Base-by-base conservation (phyloP, 37 sponge, comb jelly and placozoan genomes). In the Petrosia ficiformis region DNA sequence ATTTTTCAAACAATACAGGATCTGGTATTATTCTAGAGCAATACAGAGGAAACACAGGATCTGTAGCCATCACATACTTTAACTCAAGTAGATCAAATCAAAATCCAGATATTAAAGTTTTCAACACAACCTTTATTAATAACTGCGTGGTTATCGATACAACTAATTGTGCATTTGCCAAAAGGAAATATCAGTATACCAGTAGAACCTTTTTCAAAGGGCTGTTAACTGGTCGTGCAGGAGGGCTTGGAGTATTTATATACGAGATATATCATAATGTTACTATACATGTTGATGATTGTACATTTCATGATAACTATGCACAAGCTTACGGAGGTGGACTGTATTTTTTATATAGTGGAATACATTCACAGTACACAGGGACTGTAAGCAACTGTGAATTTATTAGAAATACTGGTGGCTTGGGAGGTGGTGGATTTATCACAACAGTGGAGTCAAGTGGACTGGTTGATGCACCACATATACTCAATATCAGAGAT, bases 191-290 rank as follows among this genome's bases (percentile, higher is more conserved):
- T 28, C 65, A 63, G 40, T 70, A 70, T 0, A 59, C 79, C n/a
- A 74, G 76, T 40, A 29, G 52, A 14, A 75, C 83, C 1, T 77
- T 82, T 39, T 71, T 39, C 21, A 59, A 26, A 42, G 76, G 36
- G 57, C 59, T 82, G 3, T 88, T 89, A 43, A 83, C 54, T 43
- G 90, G 90, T 54, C 32, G 90, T 38, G 90, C 84, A 34, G 90
- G 90, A 32, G 84, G 76, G 3, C 36, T 89, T n/a, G 90, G 68
- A 6, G 19, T 89, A 6, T 84, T 80, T 43, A 42, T 76, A 24
- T 84, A 84, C 70, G 76, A 89, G 22, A 59, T 60, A 1, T 38
- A 11, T 39, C 58, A 80, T 30, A 72, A 81, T 38, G 21, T 80
- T 38, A 35, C 57, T 2, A 78, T 80, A 3, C 22, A 26, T 22